phyloP scores from a whole-genome alignment of 2,113 vertebrate genomes.

The Platysternon megacephalum region DNA sequence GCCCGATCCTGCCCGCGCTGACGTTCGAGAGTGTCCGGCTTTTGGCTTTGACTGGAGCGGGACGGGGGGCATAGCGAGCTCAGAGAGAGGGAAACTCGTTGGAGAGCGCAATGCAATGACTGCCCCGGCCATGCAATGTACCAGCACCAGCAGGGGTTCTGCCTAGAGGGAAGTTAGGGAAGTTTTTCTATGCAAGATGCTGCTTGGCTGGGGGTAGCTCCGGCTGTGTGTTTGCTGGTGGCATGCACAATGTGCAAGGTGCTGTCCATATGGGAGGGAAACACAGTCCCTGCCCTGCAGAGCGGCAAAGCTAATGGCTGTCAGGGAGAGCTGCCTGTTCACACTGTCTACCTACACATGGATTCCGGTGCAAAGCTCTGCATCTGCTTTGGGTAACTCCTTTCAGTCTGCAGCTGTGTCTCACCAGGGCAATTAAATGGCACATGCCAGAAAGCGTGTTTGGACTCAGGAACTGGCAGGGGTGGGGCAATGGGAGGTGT shows the following conservation, averaged over 20 bases:
- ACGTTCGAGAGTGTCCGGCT: background rate
- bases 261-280: background rate
- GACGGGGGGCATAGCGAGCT: background rate
- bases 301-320: background rate
- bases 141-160: background rate
- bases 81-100: background rate
- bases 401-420: background rate
- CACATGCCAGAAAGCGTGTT: accelerated
- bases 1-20: background rate
- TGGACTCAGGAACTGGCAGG: background rate
- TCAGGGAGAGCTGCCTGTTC: background rate
- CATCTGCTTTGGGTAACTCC: accelerated
- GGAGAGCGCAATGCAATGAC: background rate
- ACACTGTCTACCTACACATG: background rate
- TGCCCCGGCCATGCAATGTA: too few species aligned
- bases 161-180: background rate
- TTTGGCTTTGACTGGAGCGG: background rate
- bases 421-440: accelerated
- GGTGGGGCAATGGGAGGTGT: background rate
- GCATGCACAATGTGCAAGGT: background rate
- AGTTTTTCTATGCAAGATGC: background rate
- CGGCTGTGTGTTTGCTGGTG: background rate
- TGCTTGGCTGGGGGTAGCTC: background rate
- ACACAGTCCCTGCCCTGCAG: background rate
- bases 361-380: background rate